Conservation (phyloP, 2,797 vertebrate genomes). For the Epinephelus coioides region DNA sequence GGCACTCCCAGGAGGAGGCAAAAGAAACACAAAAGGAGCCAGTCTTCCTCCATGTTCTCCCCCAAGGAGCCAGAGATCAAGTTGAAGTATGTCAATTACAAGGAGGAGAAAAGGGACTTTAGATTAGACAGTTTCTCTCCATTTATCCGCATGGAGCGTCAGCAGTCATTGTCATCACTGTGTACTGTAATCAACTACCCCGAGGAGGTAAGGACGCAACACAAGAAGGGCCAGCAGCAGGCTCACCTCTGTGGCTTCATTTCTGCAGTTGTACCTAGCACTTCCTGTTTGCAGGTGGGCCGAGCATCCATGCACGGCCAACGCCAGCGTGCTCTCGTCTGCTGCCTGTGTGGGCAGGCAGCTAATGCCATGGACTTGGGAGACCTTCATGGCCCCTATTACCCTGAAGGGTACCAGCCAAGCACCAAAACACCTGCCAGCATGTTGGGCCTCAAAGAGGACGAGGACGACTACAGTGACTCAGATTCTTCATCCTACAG, state of each 20-base stretch:
- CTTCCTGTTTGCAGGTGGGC: conserved; percentile 83
- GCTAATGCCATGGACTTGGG: conserved; percentile 87
- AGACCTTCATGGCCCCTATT: conserved; percentile 88
- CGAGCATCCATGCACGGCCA: conserved; percentile 69
- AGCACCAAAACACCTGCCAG: conserved; percentile 63
- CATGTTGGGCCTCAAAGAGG: conserved; percentile 61
- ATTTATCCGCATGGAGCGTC: conserved; percentile 73
- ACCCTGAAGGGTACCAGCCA: conserved; percentile 80
- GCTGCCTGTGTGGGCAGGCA: conserved; percentile 84
- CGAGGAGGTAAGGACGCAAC: conserved; percentile 71
- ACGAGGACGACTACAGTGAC: conserved; percentile 76
- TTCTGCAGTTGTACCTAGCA: conserved; percentile 76
- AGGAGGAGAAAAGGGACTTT: conserved; percentile 81
- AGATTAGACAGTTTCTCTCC: conserved; percentile 81
- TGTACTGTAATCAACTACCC: conserved; percentile 85
- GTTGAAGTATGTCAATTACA: conserved; percentile 82
- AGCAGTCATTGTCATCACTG: conserved; percentile 54
- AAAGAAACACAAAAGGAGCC: conserved; percentile 64
- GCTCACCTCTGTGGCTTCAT: conserved; percentile 50
- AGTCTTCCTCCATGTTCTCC: conserved; percentile 76
- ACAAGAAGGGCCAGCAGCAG: conserved; percentile 70
- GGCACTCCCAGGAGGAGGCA: conserved; percentile 63
- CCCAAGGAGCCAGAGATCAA: conserved; percentile 87
- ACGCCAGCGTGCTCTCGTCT: conserved; percentile 76
- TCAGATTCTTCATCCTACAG: conserved; percentile 80